Evolutionary conservation across 2,797 vertebrate genomes (phyloP), one percentile per base, ranked within the genome.

Genomic region (Macropodus opercularis): DNA sequence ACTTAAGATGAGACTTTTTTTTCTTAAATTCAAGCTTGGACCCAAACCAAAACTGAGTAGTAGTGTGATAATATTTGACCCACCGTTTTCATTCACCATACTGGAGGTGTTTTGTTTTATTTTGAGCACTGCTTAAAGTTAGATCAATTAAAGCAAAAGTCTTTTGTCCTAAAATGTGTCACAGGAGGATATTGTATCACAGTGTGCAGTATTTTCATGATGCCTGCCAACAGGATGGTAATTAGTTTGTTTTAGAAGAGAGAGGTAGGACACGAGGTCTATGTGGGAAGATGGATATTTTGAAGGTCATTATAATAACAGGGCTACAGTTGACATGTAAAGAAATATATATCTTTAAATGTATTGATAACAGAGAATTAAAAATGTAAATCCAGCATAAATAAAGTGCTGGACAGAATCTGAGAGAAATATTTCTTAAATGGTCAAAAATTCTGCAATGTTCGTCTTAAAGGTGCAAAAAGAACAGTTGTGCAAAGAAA

Each of bases 161-260:
- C 1, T 8, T 1, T 38, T 32, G 5, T 9, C 7, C 27, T 60
- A 19, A 44, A 8, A 6, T 0, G 38, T 29, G 6, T 35, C 32
- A 19, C 35, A 18, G 31, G 24, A 46, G 17, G 22, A 22, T 8
- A 26, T 49, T 11, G 29, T 11, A 31, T 31, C 1, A 6, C 17
- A 40, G 22, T 35, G 36, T n/a, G 26, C 59, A 53, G 4, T 59
- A 42, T 34, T 46, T 2, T 50, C 38, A 67, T 46, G 8, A 48
- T 14, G 50, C 47, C 44, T 42, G 36, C 4, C 19, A 54, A 29
- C 10, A 9, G 22, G 10, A 43, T 15, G 22, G 39, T 14, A 38
- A 13, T 49, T 46, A 29, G 22, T 32, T 24, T 36, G 11, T 12
- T 14, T 17, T 36, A 8, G 32, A 10, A 41, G 21, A 46, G 4